Percentiles rank a stretch among this genome's conserved stretches.
Conservation (phyloP, 2,888 invertebrate species). For the Chromoteleia sp. region DNA sequence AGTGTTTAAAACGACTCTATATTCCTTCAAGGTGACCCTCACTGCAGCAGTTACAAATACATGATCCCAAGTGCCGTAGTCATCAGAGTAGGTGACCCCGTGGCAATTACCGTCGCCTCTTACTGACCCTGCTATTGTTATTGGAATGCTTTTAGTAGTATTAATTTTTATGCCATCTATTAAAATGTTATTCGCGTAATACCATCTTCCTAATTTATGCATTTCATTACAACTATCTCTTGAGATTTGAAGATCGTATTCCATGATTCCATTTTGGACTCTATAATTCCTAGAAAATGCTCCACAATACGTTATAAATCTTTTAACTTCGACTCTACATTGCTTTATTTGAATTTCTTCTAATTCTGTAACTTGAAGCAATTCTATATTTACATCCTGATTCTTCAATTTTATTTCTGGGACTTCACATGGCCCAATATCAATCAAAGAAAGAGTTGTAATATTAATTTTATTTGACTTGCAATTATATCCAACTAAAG, state of each 20-base stretch:
- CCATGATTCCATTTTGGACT: neutral
- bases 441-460: conserved; percentile 42
- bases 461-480: conserved; percentile 21
- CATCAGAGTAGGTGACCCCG: neutral
- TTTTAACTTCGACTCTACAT: conserved; percentile 15
- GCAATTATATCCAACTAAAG: no score
- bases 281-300: neutral
- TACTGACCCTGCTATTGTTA: neutral
- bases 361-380: neutral
- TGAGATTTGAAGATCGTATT: neutral
- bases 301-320: conserved; percentile 16
- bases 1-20: neutral
- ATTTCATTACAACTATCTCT: neutral
- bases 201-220: neutral
- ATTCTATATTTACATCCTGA: conserved; percentile 5
- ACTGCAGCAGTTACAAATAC: conserved; percentile 6
- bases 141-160: neutral
- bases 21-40: neutral
- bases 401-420: conserved; percentile 1
- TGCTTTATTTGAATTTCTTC: neutral
- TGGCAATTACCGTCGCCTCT: neutral
- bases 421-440: conserved; percentile 32
- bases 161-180: neutral
- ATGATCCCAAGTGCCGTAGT: neutral
- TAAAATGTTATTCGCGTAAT: neutral